Evolutionary conservation across 1,140 invertebrate genomes (phyloP).

Genomic region (Euwallacea fornicatus): DNA sequence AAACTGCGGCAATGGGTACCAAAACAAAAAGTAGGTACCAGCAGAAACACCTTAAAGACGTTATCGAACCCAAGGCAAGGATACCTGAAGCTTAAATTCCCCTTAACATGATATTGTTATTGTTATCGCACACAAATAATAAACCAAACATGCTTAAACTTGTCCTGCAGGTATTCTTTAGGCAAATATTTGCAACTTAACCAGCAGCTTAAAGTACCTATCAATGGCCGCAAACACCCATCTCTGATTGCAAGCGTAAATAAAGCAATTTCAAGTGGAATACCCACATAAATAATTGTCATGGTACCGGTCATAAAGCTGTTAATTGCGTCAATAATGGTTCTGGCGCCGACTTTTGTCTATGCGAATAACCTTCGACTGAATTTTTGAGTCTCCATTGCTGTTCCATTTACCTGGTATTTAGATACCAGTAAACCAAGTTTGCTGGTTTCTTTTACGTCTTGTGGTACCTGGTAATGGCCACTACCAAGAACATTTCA

Average conservation of each 20-base stretch:
- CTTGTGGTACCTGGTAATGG: no score
- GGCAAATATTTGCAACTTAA: not conserved
- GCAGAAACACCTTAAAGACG: no score
- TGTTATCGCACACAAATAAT: no score
- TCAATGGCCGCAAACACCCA: not conserved
- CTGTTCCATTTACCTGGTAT: slow-evolving; percentile 29
- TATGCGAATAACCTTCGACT: slow-evolving; percentile 14
- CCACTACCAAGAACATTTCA: no score
- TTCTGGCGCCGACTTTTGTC: slow-evolving; percentile 25
- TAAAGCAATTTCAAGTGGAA: slow-evolving; percentile 17
- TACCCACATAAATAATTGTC: slow-evolving; percentile 9
- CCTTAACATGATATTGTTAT: no score
- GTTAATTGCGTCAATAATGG: slow-evolving; percentile 18
- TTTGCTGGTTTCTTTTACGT: not conserved
- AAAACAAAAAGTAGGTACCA: no score
- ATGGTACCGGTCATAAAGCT: slow-evolving; percentile 14
- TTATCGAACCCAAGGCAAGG: no score
- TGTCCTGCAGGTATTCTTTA: not conserved
- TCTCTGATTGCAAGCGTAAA: slow-evolving; percentile 7
- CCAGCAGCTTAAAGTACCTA: not conserved
- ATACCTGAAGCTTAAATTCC: no score
- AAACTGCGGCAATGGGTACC: no score
- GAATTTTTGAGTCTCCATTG: not conserved
- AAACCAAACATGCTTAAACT: not conserved
- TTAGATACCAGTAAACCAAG: not conserved